Evolutionary conservation across 2,113 vertebrate genomes (phyloP).

Genomic region (Haplotaxodon microlepis): DNA sequence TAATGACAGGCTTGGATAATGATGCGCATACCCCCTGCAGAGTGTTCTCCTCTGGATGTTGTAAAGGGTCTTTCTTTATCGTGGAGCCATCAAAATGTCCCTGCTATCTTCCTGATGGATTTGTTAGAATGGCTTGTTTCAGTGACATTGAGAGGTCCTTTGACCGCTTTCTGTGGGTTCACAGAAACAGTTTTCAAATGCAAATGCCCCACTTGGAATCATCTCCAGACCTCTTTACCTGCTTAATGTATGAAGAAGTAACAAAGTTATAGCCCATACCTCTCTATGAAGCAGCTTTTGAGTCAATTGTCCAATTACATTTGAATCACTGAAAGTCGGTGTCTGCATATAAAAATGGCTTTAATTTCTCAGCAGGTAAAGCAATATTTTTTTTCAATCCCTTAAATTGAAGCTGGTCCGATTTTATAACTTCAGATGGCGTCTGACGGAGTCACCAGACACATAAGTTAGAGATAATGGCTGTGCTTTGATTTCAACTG

Average conservation of each 20-base stretch:
- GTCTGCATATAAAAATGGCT: neutral
- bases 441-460: neutral
- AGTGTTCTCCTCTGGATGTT: neutral
- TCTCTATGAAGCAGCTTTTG: neutral
- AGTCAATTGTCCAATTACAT: neutral
- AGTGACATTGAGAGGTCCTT: neutral
- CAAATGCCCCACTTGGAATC: neutral
- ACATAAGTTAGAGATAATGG: neutral
- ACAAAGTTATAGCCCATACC: neutral
- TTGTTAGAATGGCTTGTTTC: neutral
- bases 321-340: neutral
- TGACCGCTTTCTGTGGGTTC: neutral
- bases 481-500: neutral
- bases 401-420: neutral
- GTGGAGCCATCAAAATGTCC: neutral
- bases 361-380: neutral
- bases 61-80: neutral
- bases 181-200: neutral
- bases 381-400: neutral
- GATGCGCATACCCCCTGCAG: neutral
- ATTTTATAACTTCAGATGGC: neutral
- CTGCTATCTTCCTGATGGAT: neutral
- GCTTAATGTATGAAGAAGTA: neutral
- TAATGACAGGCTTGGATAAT: neutral
- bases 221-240: neutral